Conservation (phyloP, 2,797 vertebrate genomes). For the Anolis apletophallus region DNA sequence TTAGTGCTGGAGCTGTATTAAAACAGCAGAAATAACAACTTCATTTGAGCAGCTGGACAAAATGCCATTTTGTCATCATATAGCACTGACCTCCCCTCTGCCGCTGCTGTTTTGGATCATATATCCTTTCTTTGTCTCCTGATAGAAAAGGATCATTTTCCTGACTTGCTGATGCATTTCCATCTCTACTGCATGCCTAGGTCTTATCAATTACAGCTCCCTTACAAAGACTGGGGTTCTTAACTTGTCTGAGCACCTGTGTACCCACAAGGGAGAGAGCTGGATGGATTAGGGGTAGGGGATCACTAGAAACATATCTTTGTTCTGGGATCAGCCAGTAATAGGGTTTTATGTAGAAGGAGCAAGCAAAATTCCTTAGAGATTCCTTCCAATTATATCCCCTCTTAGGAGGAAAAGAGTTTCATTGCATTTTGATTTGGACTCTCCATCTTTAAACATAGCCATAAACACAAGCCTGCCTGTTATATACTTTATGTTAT, state of each 20-base stretch:
- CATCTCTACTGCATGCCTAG: conserved; percentile 47
- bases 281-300: conserved; percentile 66
- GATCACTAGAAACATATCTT: conserved; percentile 61
- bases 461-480: conserved; percentile 49
- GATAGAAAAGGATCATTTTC: conserved; percentile 42
- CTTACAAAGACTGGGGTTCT: conserved; percentile 56
- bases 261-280: conserved; percentile 49
- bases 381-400: conserved; percentile 67
- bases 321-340: conserved; percentile 66
- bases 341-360: conserved; percentile 66
- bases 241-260: conserved; percentile 69
- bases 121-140: conserved; percentile 48
- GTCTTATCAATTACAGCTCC: conserved; percentile 65
- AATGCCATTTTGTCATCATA: conserved; percentile 16
- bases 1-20: neutral
- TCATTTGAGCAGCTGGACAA: neutral
- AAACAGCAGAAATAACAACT: neutral
- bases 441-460: conserved; percentile 54
- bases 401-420: conserved; percentile 51
- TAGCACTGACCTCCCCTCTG: neutral
- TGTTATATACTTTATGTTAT: too few relatives aligned
- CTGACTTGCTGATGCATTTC: conserved; percentile 27
- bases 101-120: conserved; percentile 41
- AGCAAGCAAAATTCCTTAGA: conserved; percentile 50
- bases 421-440: conserved; percentile 62